Evolutionary conservation across 2,797 vertebrate genomes (phyloP).

Genomic region (Cygnus olor): DNA sequence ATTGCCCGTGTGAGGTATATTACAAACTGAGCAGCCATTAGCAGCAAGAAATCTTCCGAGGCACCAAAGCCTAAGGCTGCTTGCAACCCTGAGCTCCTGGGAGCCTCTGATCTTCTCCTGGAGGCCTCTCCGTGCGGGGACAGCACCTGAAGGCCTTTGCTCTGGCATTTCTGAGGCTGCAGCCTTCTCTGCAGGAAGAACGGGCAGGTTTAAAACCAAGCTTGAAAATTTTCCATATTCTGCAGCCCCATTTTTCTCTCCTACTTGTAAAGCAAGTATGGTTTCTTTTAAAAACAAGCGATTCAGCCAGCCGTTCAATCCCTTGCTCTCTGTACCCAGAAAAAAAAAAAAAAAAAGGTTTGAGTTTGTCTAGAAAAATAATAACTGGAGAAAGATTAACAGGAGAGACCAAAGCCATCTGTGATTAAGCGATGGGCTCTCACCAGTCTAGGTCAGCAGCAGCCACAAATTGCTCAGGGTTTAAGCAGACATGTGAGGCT

Average conservation of each 20-base stretch:
- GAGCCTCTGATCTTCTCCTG: background rate
- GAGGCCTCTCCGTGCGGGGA: background rate
- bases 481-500: background rate
- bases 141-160: background rate
- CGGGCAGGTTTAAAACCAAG: conserved; percentile 12
- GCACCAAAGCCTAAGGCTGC: background rate
- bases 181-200: background rate
- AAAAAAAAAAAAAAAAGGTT: background rate
- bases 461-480: background rate
- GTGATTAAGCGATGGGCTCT: background rate
- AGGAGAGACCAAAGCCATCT: background rate
- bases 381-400: conserved; percentile 4
- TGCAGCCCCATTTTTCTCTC: background rate
- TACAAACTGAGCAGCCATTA: background rate
- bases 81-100: background rate
- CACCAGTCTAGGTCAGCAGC: background rate
- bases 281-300: background rate
- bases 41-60: background rate
- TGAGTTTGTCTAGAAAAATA: conserved; percentile 3
- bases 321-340: background rate
- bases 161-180: background rate
- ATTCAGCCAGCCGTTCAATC: conserved; percentile 26
- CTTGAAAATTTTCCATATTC: background rate
- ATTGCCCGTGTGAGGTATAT: background rate
- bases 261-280: background rate